Evolutionary conservation across 30 jellyfish, hydroid and myxozoan species (phyloP).

Genomic region (Cassiopea xamachana): DNA sequence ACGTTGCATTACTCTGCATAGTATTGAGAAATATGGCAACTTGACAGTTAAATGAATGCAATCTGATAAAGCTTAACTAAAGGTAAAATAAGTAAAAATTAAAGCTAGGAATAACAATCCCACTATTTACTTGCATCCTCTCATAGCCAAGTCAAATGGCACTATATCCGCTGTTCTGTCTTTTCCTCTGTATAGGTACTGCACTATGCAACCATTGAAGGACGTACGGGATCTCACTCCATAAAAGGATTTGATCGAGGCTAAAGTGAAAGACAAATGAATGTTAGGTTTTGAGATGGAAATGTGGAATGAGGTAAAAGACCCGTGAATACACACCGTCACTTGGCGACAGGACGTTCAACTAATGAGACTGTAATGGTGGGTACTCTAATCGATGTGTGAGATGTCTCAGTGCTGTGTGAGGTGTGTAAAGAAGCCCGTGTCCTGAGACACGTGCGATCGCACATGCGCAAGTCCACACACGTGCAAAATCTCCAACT

Average conservation of each 20-base stretch:
- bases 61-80: background rate
- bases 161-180: conserved; percentile 2
- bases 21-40: background rate
- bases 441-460: too few relatives aligned
- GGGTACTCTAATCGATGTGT: too few relatives aligned
- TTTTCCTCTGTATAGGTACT: conserved; percentile 1
- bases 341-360: too few relatives aligned
- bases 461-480: too few relatives aligned
- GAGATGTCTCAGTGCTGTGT: too few relatives aligned
- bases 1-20: too few relatives aligned
- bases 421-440: too few relatives aligned
- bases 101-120: background rate
- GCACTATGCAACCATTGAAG: conserved; percentile 10
- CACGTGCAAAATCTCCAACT: too few relatives aligned
- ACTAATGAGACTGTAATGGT: too few relatives aligned
- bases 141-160: background rate
- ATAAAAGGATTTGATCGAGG: background rate
- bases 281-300: background rate
- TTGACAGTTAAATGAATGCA: background rate
- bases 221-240: background rate
- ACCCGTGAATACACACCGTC: background rate
- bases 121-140: background rate
- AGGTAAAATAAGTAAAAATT: background rate
- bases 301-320: background rate
- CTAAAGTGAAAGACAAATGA: background rate